Base-by-base conservation (phyloP, 2,888 invertebrate species). In the Lasius platythorax region DNA sequence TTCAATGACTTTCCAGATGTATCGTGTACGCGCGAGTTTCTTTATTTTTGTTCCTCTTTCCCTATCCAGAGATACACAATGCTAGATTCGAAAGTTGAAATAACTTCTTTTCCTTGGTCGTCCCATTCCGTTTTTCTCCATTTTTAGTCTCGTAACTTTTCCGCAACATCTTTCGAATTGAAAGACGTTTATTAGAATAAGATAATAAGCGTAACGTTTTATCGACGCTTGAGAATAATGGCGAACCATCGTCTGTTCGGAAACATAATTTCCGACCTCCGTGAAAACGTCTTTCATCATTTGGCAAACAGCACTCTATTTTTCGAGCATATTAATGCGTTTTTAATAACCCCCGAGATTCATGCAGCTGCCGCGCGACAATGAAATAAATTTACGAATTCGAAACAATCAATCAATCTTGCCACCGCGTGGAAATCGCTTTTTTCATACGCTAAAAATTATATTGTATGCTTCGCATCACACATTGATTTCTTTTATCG, bases 281-380 rank as follows among this genome's bases (percentile, higher is more conserved):
- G 11, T 4, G n/a, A 11, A 53, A 6, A 8, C 18, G 30, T 28
- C 11, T 70, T 18, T 70, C 46, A 58, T 70, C 33, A 1, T 33
- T 63, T 63, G 12, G 12, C 72, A 46, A 79, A 43, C 43, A 33
- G 28, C 9, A 12, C 43, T 40, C 9, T 46, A 70, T 70, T 70
- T 33, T 79, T 33, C 43, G 3, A 23, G 12, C 58, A 15, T 78
- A 78, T 70, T 79, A 79, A 70, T 70, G 46, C 79, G 11, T 79
- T 70, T 79, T 70, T 61, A 23, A 79, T 79, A 70, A 79, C 3
- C 18, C 33, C 18, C 30, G 43, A 58, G 11, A 61, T 58, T 61
- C 43, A 61, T 23, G 40, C 46, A 23, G 8, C 12, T 1, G n/a
- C 12, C 18, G 15, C 30, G 12, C 12, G 18, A 23, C 58, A 70